phyloP scores from a whole-genome alignment of 1,140 invertebrate species.

The Tenebrio molitor region DNA sequence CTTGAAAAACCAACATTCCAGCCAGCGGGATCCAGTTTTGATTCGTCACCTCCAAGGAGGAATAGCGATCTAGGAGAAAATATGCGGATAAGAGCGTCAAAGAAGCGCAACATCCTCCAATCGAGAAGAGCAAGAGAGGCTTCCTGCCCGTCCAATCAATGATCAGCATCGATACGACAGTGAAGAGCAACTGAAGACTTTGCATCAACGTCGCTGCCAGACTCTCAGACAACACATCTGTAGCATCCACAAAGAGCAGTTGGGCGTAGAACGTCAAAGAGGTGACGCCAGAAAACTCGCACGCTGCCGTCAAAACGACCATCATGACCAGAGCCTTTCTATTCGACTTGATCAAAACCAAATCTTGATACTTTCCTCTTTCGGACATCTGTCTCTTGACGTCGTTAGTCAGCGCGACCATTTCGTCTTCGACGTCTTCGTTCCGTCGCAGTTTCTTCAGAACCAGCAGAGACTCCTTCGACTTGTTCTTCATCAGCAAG shows the following conservation, averaged over 20 bases:
- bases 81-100: slow-evolving; percentile 74
- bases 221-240: slow-evolving; percentile 59
- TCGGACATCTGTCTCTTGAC: slow-evolving; percentile 58
- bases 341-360: slow-evolving; percentile 67
- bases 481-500: slow-evolving; percentile 80
- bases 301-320: slow-evolving; percentile 71
- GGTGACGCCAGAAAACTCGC: slow-evolving; percentile 74
- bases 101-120: slow-evolving; percentile 69
- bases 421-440: slow-evolving; percentile 82
- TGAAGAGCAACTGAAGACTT: slow-evolving; percentile 75
- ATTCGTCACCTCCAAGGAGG: slow-evolving; percentile 51
- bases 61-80: slow-evolving; percentile 70
- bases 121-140: slow-evolving; percentile 75
- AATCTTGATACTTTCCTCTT: slow-evolving; percentile 64
- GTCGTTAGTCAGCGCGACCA: slow-evolving; percentile 76
- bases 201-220: slow-evolving; percentile 73
- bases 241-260: slow-evolving; percentile 67
- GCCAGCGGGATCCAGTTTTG: slow-evolving; percentile 71
- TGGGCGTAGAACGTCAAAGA: slow-evolving; percentile 75
- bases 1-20: slow-evolving; percentile 78
- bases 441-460: slow-evolving; percentile 84
- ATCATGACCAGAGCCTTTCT: slow-evolving; percentile 67
- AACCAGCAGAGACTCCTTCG: slow-evolving; percentile 80
- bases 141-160: slow-evolving; percentile 81
- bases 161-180: slow-evolving; percentile 71